Evolutionary conservation across 2,113 vertebrate species (phyloP), one percentile per base, ranked within the genome.

Genomic region (Sinocyclocheilus anshuiensis): DNA sequence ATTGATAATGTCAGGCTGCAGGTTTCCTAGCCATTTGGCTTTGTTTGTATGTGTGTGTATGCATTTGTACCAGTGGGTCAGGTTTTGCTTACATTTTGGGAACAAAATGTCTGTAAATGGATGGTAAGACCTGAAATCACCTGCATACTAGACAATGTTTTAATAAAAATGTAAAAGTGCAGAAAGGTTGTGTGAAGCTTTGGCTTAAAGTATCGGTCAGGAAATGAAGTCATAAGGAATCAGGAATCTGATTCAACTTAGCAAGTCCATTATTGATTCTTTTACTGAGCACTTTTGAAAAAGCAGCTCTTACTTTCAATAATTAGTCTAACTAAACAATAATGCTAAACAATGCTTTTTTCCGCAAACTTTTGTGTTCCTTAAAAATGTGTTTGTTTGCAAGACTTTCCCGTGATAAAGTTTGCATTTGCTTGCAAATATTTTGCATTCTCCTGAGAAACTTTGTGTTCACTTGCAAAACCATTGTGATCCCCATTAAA

Each of bases 1-100:
- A 80, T 61, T 80, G 77, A 80, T 61, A 80, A 80, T 80, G 77
- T 61, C 77, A 80, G 39, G n/a, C 48, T 42, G 82, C 16, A 75
- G 53, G 24, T 77, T 84, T 76, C 71, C n/a, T 50, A 75, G 45
- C 42, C 42, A 48, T 79, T 69, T 59, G 42, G 9, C 0, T 53
- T 42, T 77, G 15, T 69, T 2, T 83, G 48, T 85, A 4, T 87
- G 42, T 42, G 42, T 42, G 42, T 12, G 69, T 78, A 1, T 67
- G 77, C 65, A 61, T 36, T n/a, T 77, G n/a, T 53, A 77, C 22
- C 45, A 53, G n/a, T 65, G 6, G 75, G 65, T 24, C 69, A 59
- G 42, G 55, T 72, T 81, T 72, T 55, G 48, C 42, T 45, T 69
- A 45, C 53, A 80, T 59, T 59, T 13, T 42, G 24, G 10, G 50